Conservation (phyloP, 2,888 invertebrate species). For the Ptychoptera contaminata region DNA sequence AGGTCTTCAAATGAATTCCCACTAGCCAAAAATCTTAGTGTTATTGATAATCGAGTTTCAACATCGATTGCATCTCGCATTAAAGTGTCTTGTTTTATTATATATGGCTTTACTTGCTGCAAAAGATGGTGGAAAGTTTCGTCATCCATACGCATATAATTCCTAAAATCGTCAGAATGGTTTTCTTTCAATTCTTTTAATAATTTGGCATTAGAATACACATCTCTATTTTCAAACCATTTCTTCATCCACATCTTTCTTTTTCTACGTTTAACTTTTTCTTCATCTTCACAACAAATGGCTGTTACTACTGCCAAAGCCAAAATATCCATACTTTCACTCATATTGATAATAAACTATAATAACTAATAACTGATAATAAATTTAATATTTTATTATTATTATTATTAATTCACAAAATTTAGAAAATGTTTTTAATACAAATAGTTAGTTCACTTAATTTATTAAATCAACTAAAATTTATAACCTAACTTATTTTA, state of each 20-base stretch:
- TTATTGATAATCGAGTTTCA: slow-evolving; percentile 12
- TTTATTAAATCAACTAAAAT: too few relatives aligned
- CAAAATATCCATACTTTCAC: too few relatives aligned
- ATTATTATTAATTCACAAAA: too few relatives aligned
- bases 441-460: too few relatives aligned
- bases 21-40: slow-evolving; percentile 12
- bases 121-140: neutral
- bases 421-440: too few relatives aligned
- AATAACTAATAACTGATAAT: too few relatives aligned
- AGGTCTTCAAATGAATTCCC: slow-evolving; percentile 13
- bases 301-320: too few relatives aligned
- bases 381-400: too few relatives aligned
- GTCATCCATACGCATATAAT: neutral
- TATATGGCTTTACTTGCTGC: neutral
- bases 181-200: neutral
- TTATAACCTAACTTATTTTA: too few relatives aligned
- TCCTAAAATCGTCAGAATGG: neutral
- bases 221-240: neutral
- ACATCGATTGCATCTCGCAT: slow-evolving; percentile 12
- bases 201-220: neutral
- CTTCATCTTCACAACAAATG: neutral
- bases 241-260: neutral
- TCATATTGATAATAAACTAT: too few relatives aligned
- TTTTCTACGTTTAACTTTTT: neutral
- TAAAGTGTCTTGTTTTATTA: slow-evolving; percentile 11